A percentile compares a stretch with the other conserved stretches of the same genome.
phyloP scores from a whole-genome alignment of 2,113 vertebrate species.

The Dicaeum eximium region DNA sequence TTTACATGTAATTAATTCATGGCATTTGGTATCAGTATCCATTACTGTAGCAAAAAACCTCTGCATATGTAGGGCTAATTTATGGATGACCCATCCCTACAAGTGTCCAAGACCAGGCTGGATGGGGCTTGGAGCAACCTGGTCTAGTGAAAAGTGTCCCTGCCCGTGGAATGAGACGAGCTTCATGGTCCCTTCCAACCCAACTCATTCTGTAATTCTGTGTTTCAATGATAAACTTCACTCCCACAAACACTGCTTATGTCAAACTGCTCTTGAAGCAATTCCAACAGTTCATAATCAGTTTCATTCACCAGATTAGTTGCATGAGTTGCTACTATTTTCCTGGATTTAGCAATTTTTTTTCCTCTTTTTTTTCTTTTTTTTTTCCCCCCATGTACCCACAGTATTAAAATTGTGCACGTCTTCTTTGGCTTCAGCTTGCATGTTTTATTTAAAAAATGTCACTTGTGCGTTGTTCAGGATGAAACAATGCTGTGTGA shows the following conservation, averaged over 20 bases:
- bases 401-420: neutral
- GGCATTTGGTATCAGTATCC: neutral
- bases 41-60: neutral
- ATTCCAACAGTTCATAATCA: neutral
- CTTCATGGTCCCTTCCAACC: neutral
- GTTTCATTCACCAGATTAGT: neutral
- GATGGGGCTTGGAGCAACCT: neutral
- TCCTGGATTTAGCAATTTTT: neutral
- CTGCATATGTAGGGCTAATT: neutral
- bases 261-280: neutral
- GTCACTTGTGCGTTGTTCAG: neutral
- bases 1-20: neutral
- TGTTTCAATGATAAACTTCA: neutral
- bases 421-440: neutral
- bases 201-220: neutral
- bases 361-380: neutral
- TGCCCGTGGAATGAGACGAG: neutral
- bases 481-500: neutral
- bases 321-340: neutral
- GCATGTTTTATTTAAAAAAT: neutral
- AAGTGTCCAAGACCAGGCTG: neutral
- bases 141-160: neutral
- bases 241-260: neutral
- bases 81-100: neutral
- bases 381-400: accelerated